Base-by-base conservation (phyloP, 2,797 vertebrate species). In the Platyrinchus mystaceus region DNA sequence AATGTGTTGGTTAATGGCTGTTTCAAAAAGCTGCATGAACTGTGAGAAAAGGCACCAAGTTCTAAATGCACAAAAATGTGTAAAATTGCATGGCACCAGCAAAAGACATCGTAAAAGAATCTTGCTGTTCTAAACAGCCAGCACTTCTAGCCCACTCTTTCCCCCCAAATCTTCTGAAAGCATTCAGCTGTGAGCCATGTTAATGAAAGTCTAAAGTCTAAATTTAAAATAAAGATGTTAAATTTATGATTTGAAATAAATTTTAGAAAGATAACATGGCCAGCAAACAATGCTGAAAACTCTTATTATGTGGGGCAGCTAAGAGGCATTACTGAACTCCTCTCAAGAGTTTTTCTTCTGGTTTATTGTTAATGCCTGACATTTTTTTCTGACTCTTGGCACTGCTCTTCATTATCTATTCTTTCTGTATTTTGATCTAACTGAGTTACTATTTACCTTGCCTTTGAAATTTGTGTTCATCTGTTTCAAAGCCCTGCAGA, bases 211-310 rank as follows among this genome's bases (percentile, higher is more conserved):
- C 52, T 71, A 4, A 93, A 78, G 55, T 67, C 22, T 89, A 82
- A 67, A 73, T 87, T 87, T 87, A 84, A 88, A 88, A 92, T 89
- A 84, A 92, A 93, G 67, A 74, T 56, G 73, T 87, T 90, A 77
- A 32, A 64, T 89, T 67, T 74, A 41, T 82, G 23, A 79, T 82
- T 90, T 90, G 44, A 79, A 92, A 74, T 79, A 9, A 82, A 34
- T 87, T 84, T 92, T 36, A 2, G 52, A 87, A 92, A 77, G 63
- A 82, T 87, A 85, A 55, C 73, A 60, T 21, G 41, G 32, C 56
- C 63, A 34, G 52, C 82, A 87, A 84, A 49, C 41, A 49, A n/a
- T 59, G 52, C 52, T 89, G 70, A 93, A 83, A 84, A 53, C 32
- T 55, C 36, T 8, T 69, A 36, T 50, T 84, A 74, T 63, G 55